Base-by-base conservation (phyloP, 2,888 invertebrate species). In the Lasioglossum villosulum region DNA sequence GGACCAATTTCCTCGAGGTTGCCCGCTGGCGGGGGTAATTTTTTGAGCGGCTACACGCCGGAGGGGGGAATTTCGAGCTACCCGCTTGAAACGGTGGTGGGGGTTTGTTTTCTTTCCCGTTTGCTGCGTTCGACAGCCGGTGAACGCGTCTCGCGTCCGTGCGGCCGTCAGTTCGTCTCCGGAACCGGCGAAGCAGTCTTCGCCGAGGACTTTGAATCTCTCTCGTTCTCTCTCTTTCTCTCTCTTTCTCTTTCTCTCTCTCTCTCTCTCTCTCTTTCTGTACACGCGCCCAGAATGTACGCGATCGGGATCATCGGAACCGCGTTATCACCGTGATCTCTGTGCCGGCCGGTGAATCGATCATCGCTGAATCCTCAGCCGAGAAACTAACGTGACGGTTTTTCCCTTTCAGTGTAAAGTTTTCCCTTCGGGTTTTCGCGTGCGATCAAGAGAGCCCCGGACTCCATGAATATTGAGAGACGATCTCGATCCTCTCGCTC, bases 91-190 rank as follows among this genome's bases (percentile, higher is more conserved):
- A 52, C 23, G 10, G 63, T 63, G 74, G 83, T 59, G 74, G 66
- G 72, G 59, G 34, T 70, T 82, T 83, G 84, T 83, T 84, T 83
- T 78, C 70, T 68, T 76, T 77, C 37, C 16, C 63, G 56, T 75
- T 37, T 42, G 82, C 56, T 37, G 30, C 66, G 45, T 63, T 82
- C 52, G 77, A 14, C 37, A 82, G n/a, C 56, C 82, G 82, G 70
- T 80, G 39, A 56, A 30, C 66, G 27, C 78, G 78, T 16, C 34
- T 19, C 66, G 30, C 66, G 66, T 19, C 2, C 48, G 48, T 30
- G 42, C 63, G 23, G 75, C 34, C 68, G 77, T 70, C 52, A 68
- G 77, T 77, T 27, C 34, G 82, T 72, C 76, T 56, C 72, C 68
- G 76, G 63, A 59, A 39, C 27, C 59, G n/a, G 75, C 27, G 76